Percentiles rank a stretch among this genome's conserved stretches.
phyloP scores from a whole-genome alignment of 2,113 vertebrate species.

The Hiodon alosoides region DNA sequence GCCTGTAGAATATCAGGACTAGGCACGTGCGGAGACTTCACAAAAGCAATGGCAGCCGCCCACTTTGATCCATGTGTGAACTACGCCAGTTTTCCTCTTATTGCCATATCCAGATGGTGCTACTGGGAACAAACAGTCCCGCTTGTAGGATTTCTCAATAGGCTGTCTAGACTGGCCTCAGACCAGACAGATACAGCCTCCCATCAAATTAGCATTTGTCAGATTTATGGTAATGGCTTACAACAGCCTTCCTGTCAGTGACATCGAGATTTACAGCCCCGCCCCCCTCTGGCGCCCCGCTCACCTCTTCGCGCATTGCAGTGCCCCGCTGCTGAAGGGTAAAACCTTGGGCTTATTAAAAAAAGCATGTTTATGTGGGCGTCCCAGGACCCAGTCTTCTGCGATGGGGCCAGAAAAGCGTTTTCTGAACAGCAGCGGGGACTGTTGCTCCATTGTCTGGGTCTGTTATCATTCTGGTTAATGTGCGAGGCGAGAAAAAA shows the following conservation, averaged over 20 bases:
- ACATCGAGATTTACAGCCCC: conserved; percentile 95
- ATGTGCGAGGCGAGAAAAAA: conserved; percentile 57
- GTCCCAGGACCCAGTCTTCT: neutral
- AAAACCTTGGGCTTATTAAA: neutral
- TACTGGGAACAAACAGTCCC: conserved; percentile 91
- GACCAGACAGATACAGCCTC: conserved; percentile 99
- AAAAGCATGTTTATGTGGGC: neutral
- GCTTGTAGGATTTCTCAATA: conserved; percentile 95
- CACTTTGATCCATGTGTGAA: conserved; percentile 87
- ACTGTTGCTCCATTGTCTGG: conserved; percentile 52
- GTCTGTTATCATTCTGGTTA: conserved; percentile 63
- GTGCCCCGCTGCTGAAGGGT: neutral
- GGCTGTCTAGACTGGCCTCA: conserved; percentile 98
- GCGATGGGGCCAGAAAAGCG: conserved; percentile 1
- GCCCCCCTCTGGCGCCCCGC: conserved; percentile 35
- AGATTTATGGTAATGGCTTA: conserved; percentile 99
- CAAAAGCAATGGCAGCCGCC: conserved; percentile 69
- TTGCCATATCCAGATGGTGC: conserved; percentile 98
- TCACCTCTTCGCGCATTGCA: conserved; percentile 15
- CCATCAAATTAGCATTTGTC: conserved; percentile 99
- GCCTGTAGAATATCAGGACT: neutral
- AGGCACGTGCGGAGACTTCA: conserved; percentile 39
- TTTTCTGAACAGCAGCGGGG: conserved; percentile 25
- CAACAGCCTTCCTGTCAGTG: conserved; percentile 98
- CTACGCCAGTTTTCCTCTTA: conserved; percentile 80